A percentile compares a stretch with the other conserved stretches of the same genome.
Evolutionary conservation across 2,113 vertebrate genomes (phyloP).

Genomic region (Cyphomyrus plagiostoma): DNA sequence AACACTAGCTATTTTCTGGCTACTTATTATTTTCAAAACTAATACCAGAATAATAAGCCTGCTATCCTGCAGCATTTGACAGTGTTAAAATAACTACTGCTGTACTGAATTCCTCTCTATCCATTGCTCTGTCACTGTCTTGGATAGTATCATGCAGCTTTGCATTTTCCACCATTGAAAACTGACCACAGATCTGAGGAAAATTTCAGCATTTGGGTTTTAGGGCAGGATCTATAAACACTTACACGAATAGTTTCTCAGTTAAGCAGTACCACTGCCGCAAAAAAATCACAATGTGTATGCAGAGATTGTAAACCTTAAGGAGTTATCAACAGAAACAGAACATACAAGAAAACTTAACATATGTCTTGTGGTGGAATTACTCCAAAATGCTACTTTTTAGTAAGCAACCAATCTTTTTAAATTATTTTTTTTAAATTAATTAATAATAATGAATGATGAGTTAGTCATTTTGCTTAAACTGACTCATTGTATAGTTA

Average conservation of each 20-base stretch:
- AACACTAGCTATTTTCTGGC: neutral
- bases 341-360: neutral
- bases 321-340: neutral
- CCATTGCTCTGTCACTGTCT: neutral
- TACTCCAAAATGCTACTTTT: neutral
- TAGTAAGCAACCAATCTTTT: neutral
- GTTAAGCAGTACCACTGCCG: neutral
- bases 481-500: neutral
- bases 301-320: neutral
- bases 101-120: neutral
- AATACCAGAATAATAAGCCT: neutral
- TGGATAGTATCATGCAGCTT: neutral
- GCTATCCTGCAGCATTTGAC: neutral
- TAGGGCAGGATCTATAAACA: neutral
- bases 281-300: neutral
- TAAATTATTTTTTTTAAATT: neutral
- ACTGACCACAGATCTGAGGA: neutral
- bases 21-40: neutral
- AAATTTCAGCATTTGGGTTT: neutral
- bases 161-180: neutral
- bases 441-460: neutral
- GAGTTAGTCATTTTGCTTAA: neutral
- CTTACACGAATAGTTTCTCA: neutral
- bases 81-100: neutral
- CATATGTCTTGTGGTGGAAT: neutral